Base-by-base conservation (phyloP, 2,888 invertebrate genomes). In the Drosophila rellima region DNA sequence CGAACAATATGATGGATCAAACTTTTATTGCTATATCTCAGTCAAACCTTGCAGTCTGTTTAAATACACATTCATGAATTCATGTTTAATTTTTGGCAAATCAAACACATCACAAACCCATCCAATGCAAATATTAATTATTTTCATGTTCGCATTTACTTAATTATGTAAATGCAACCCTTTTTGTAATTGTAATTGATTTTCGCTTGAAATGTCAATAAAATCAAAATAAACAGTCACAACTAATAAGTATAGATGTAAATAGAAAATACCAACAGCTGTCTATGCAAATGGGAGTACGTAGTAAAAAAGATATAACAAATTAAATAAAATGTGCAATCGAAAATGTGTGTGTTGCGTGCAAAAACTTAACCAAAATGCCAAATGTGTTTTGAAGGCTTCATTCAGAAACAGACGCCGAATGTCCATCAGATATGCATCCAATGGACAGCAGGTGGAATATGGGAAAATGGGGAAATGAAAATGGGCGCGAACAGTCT, bases 371-470 rank as follows among this genome's bases (percentile, higher is more conserved):
- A 73, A 52, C 61, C 48, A 15, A 78, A 80, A 70, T 51, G 54
- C 44, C 50, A 62, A 78, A 78, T 78, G 68, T 56, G 42, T 31
- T 80, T 77, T 69, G 83, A 59, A 74, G 59, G 57, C 55, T 35
- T 69, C 54, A 54, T 55, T 83, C 83, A 84, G 67, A 82, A 89
- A 87, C 83, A 84, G 83, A 83, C 62, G 89, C 69, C 75, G 51
- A 61, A 70, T 75, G 83, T 83, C 89, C 84, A 87, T 83, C 83
- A 83, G 70, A 62, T 64, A 84, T 83, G 82, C 89, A 86, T 50
- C 89, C 81, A 86, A 59, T 75, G 74, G 72, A 72, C 62, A 62
- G 60, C 57, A 61, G 50, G 26, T 61, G 37, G 35, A 60, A 60
- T 65, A 17, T 23, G 42, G 33, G 31, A 29, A 64, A 56, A 64